Percentiles rank a stretch among this genome's conserved stretches.
Evolutionary conservation across 2,888 invertebrate species (phyloP).

Genomic region (Sisyra terminalis): DNA sequence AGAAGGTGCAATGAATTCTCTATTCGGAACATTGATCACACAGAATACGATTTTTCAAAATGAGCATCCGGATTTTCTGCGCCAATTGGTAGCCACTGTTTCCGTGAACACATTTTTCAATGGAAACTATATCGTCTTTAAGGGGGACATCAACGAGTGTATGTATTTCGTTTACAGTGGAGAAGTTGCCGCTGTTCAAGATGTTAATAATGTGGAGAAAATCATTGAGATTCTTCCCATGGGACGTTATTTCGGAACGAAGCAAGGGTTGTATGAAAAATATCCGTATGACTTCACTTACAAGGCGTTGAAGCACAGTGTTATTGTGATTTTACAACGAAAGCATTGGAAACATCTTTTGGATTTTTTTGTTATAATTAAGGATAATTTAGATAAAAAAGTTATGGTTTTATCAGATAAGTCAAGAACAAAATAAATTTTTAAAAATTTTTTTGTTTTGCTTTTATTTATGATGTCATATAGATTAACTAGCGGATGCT

Average conservation of each 20-base stretch:
- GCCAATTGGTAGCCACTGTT: constrained; percentile 15
- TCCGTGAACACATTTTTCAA: constrained; percentile 14
- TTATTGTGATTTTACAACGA: constrained; percentile 12
- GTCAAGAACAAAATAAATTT: too few species aligned
- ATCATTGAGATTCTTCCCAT: constrained; percentile 10
- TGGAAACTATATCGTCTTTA: constrained; percentile 15
- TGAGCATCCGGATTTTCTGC: constrained; percentile 16
- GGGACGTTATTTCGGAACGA: constrained; percentile 14
- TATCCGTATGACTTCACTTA: constrained; percentile 15
- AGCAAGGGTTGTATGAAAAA: constrained; percentile 13
- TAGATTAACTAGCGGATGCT: too few species aligned
- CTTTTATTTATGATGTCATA: too few species aligned
- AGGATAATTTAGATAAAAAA: constrained; percentile 5
- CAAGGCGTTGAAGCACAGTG: constrained; percentile 12
- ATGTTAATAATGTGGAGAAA: constrained; percentile 14
- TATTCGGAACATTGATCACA: constrained; percentile 16
- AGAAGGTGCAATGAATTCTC: constrained; percentile 15
- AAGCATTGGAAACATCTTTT: constrained; percentile 13
- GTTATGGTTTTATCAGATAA: too few species aligned
- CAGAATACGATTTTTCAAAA: constrained; percentile 13
- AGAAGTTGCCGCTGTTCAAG: constrained; percentile 13
- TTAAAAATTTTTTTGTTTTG: too few species aligned
- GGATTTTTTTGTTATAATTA: constrained; percentile 13
- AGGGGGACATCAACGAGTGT: constrained; percentile 15
- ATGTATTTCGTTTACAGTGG: constrained; percentile 19